A percentile compares a stretch with the other conserved stretches of the same genome.
Evolutionary conservation across 2,888 invertebrate species (phyloP).

Genomic region (Ceriagrion tenellum): DNA sequence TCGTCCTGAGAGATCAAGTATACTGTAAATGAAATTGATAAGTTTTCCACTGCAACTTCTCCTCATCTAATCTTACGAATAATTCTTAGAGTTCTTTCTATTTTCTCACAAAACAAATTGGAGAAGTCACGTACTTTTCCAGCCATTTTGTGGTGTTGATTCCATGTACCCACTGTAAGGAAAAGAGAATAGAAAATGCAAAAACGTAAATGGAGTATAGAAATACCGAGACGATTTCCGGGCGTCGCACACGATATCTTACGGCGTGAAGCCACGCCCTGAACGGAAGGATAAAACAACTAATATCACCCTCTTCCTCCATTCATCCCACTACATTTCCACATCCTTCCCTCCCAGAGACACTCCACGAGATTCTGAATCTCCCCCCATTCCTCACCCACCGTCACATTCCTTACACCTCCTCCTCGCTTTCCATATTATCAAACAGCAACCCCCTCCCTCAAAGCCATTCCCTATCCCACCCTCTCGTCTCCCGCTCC

Average conservation of each 20-base stretch:
- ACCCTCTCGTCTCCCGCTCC: neutral
- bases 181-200: neutral
- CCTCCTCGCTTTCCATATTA: neutral
- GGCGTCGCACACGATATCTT: neutral
- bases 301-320: neutral
- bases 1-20: too few relatives aligned
- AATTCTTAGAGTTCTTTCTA: neutral
- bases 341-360: neutral
- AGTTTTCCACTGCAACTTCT: too few relatives aligned
- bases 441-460: neutral
- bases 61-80: too few relatives aligned
- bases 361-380: slow-evolving; percentile 22
- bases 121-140: neutral
- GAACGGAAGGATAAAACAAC: neutral
- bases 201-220: neutral
- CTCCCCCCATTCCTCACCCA: neutral
- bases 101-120: neutral
- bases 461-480: neutral
- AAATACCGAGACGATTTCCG: neutral
- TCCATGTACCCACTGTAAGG: neutral
- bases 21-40: too few relatives aligned
- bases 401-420: neutral
- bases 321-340: neutral
- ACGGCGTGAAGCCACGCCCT: neutral
- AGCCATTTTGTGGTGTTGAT: neutral